Conservation (phyloP, 2,113 vertebrate species). For the Rafetus swinhoei region DNA sequence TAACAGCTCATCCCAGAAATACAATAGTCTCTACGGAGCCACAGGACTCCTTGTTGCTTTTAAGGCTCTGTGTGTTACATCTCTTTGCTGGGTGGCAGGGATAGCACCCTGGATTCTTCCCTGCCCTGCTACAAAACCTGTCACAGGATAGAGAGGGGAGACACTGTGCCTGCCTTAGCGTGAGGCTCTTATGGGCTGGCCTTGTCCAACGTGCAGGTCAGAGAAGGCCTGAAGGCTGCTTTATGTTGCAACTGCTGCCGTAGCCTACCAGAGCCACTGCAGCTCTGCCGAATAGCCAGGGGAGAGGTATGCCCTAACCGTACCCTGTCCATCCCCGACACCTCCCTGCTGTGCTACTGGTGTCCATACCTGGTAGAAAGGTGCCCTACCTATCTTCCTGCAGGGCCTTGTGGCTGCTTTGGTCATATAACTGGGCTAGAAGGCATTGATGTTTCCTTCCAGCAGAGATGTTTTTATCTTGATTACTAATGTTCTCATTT, state of each 20-base stretch:
- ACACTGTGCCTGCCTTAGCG: background rate
- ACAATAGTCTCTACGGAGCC: rapidly evolving
- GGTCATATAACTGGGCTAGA: too few species aligned
- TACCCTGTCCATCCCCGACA: background rate
- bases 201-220: background rate
- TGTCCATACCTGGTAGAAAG: background rate
- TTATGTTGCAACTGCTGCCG: background rate
- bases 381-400: background rate
- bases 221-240: background rate
- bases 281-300: background rate
- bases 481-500: too few species aligned
- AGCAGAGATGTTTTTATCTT: background rate
- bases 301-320: rapidly evolving
- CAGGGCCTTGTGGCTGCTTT: background rate
- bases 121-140: background rate
- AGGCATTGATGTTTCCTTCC: background rate
- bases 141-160: rapidly evolving
- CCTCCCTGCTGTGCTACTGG: background rate
- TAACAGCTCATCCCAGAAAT: background rate
- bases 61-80: too few species aligned
- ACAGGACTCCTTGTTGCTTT: too few species aligned
- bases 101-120: rapidly evolving
- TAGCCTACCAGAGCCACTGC: background rate
- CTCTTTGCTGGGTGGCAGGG: background rate
- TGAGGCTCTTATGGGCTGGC: background rate